phyloP scores from a whole-genome alignment of 2,113 vertebrate species.

The Dasypus novemcinctus region DNA sequence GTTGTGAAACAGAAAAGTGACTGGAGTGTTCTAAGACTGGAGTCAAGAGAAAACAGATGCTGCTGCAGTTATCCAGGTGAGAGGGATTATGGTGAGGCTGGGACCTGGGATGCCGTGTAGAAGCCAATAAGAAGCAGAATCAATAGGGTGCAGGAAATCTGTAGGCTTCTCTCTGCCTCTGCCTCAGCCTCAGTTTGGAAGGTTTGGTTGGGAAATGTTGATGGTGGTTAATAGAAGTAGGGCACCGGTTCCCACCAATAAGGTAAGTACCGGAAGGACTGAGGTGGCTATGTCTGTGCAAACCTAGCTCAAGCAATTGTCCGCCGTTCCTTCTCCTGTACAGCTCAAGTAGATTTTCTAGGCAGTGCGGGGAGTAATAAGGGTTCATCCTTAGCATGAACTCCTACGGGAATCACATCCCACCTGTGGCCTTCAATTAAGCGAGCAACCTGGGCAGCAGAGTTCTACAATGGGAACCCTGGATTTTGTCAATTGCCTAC shows the following conservation, averaged over 20 bases:
- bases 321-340: not conserved
- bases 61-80: not conserved
- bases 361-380: not conserved
- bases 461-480: accelerated
- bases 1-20: not conserved
- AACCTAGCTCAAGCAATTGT: not conserved
- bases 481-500: not conserved
- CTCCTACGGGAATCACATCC: not conserved
- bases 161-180: too few relatives aligned
- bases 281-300: not conserved
- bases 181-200: not conserved
- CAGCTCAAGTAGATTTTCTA: not conserved
- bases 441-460: not conserved
- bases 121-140: not conserved
- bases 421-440: not conserved
- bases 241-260: accelerated
- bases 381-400: not conserved
- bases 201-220: not conserved
- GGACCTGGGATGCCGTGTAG: accelerated
- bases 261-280: accelerated
- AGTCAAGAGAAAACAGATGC: not conserved
- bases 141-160: not conserved
- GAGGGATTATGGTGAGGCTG: too few relatives aligned
- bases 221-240: accelerated
- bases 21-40: not conserved